Base-by-base conservation (phyloP, 2,797 vertebrate genomes). In the Cyclura pinguis region DNA sequence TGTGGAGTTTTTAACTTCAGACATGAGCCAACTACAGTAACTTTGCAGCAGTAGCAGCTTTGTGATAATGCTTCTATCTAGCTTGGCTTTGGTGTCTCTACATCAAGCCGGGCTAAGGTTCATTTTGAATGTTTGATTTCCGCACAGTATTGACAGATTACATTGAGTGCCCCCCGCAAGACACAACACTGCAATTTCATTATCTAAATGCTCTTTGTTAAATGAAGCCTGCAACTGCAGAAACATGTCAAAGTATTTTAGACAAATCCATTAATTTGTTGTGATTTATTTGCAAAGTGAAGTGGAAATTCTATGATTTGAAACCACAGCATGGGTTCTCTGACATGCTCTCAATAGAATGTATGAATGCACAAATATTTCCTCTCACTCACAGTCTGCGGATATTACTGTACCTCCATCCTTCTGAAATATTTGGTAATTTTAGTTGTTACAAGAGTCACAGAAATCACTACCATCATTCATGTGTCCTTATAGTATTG, bases 241-340 rank as follows among this genome's bases (percentile, higher is more conserved):
- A 90, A 80, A 80, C 52, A 6, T 57, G 76, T 24, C 80, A 80
- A 69, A 35, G 55, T 57, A 32, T 80, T 80, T 80, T n/a, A 69
- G 74, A 80, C 22, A 52, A 55, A 47, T 90, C 55, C 18, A 9
- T 57, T 52, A 72, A 80, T 67, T 55, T 85, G 64, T 69, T 57
- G n/a, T 86, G 62, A 80, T 80, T 90, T 85, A 85, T 90, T 85
- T 80, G 52, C 50, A 59, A 80, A 72, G 64, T 64, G 52, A 80
- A 72, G 50, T 72, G 83, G n/a, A 85, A 85, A 85, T 72, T 80
- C 35, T 35, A n/a, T 38, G 9, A 69, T 85, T 85, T 85, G 83
- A 78, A 80, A 72, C 57, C 74, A 32, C 27, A 18, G 47, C 50
- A 72, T 67, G n/a, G 62, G 69, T 80, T 85, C 62, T 72, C 29